Evolutionary conservation across 2,888 invertebrate species (phyloP).

Genomic region (Drosophila multiciliata): DNA sequence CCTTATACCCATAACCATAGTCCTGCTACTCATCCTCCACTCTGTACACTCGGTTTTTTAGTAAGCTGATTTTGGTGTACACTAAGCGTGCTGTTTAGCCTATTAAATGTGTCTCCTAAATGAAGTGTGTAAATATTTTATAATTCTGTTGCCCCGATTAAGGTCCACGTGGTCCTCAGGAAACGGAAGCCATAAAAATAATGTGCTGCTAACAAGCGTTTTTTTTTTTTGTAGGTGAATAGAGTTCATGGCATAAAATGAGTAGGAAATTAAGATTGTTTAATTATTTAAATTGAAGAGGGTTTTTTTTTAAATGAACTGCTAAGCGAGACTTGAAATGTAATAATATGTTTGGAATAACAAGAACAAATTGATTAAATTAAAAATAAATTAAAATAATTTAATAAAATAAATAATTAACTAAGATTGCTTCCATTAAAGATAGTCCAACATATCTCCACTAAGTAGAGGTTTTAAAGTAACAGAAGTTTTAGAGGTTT

Average conservation of each 20-base stretch:
- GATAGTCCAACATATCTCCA: too few relatives aligned
- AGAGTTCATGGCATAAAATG: neutral
- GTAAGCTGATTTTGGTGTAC: constrained; percentile 48
- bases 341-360: neutral
- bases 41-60: constrained; percentile 8
- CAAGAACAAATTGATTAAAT: neutral
- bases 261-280: too few relatives aligned
- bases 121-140: constrained; percentile 72
- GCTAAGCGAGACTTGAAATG: neutral
- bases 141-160: constrained; percentile 53
- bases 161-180: constrained; percentile 10
- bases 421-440: neutral
- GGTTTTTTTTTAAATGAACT: neutral
- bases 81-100: constrained; percentile 72
- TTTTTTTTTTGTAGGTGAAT: neutral
- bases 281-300: neutral
- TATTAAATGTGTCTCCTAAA: constrained; percentile 75
- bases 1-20: constrained; percentile 8
- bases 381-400: too few relatives aligned
- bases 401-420: too few relatives aligned
- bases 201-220: neutral
- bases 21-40: neutral
- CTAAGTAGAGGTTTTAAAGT: neutral
- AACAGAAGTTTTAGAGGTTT: neutral
- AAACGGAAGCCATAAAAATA: neutral